These are phyloP conservation scores for Gymnosoma rotundatum DNA, from an alignment of 2,888 invertebrate species.

Conservation along the genomic window DNA sequence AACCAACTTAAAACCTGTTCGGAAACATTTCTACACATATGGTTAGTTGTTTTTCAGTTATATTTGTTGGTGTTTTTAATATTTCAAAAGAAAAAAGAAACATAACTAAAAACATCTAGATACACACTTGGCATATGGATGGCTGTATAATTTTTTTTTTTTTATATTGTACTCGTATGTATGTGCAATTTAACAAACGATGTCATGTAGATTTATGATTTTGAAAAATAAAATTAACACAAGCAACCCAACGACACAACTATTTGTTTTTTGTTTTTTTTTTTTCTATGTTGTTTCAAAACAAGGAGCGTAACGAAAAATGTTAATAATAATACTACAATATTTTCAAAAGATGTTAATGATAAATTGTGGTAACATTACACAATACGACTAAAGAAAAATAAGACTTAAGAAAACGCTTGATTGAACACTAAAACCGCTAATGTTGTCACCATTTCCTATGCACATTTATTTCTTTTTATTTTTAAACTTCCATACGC, in stretches of 20 bases:
- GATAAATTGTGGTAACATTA: slow-evolving; percentile 54
- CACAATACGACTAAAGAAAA: slow-evolving; percentile 42
- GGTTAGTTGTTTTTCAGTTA: slow-evolving; percentile 48
- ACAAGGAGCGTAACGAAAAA: slow-evolving; percentile 49
- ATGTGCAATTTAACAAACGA: slow-evolving; percentile 64
- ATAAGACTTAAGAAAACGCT: slow-evolving; percentile 45
- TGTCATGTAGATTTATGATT: slow-evolving; percentile 68
- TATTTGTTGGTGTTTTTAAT: slow-evolving; percentile 35
- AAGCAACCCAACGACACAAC: slow-evolving; percentile 23
- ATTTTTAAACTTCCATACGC: not conserved
- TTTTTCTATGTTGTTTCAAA: slow-evolving; percentile 42
- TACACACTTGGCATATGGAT: slow-evolving; percentile 31
- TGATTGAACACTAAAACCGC: slow-evolving; percentile 56
- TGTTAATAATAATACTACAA: slow-evolving; percentile 26
- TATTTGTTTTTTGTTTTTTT: too few species aligned
- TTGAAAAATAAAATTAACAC: slow-evolving; percentile 27
- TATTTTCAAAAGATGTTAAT: slow-evolving; percentile 46
- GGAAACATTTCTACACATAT: slow-evolving; percentile 57
- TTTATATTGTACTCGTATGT: slow-evolving; percentile 10
- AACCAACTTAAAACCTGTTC: slow-evolving; percentile 66
- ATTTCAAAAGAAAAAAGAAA: slow-evolving; percentile 39
- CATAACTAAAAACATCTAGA: slow-evolving; percentile 37
- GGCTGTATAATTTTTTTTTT: not conserved
- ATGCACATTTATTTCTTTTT: not conserved
- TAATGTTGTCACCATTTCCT: slow-evolving; percentile 60